Evolutionary conservation across 1,140 invertebrate species (phyloP).

Genomic region (Monomorium pharaonis): DNA sequence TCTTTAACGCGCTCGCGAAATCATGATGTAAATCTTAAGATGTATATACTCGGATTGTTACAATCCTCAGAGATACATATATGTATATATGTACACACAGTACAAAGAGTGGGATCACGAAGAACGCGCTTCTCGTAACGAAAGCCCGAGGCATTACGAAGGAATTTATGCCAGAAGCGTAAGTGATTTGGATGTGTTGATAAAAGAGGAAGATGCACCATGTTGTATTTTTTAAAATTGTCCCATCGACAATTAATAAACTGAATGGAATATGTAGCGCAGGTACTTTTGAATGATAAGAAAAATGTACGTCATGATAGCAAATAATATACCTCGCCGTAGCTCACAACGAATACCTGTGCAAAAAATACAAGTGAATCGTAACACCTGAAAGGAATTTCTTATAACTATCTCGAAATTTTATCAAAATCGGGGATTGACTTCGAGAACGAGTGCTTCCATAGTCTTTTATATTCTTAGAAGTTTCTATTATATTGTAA

Average conservation of each 20-base stretch:
- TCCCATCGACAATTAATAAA: not conserved
- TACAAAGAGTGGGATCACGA: not conserved
- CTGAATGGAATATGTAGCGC: not conserved
- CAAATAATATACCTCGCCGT: not conserved
- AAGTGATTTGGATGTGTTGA: not conserved
- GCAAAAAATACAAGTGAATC: slow-evolving; percentile 13
- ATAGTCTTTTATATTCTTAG: not conserved
- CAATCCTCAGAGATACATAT: not conserved
- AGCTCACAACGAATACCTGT: not conserved
- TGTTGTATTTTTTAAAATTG: not conserved
- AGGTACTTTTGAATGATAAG: not conserved
- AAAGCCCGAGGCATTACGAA: slow-evolving; percentile 9
- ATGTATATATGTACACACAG: not conserved
- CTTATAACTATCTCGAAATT: not conserved
- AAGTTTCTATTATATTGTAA: not conserved
- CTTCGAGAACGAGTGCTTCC: not conserved
- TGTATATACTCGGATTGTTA: not conserved
- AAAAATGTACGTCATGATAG: slow-evolving; percentile 15
- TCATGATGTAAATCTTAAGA: slow-evolving; percentile 2
- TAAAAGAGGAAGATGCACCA: slow-evolving; percentile 21
- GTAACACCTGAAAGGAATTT: not conserved
- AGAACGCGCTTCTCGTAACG: not conserved
- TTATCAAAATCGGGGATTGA: not conserved
- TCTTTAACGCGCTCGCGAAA: not conserved
- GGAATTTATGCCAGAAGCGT: slow-evolving; percentile 23